Evolutionary conservation across 2,797 vertebrate genomes (phyloP).

Genomic region (Columba guinea): DNA sequence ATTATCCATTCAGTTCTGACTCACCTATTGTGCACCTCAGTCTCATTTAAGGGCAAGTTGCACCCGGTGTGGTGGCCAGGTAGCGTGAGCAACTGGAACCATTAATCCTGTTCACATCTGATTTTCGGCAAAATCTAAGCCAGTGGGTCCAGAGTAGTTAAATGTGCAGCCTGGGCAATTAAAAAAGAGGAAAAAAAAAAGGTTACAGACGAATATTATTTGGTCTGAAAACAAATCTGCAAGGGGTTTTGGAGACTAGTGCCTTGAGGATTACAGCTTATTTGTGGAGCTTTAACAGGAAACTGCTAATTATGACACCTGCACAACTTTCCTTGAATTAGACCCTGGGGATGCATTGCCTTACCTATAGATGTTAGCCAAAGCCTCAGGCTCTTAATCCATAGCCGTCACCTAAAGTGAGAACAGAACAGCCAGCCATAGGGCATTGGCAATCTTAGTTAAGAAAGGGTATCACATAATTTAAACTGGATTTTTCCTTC

Average conservation of each 20-base stretch:
- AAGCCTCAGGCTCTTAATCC: conserved; percentile 29
- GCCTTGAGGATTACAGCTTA: conserved; percentile 70
- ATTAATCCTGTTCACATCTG: conserved; percentile 49
- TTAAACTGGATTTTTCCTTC: conserved; percentile 28
- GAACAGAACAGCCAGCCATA: conserved; percentile 27
- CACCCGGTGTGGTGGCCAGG: background rate
- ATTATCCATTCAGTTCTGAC: background rate
- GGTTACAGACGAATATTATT: conserved; percentile 70
- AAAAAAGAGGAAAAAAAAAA: background rate
- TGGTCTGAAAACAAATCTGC: conserved; percentile 70
- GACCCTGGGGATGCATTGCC: conserved; percentile 57
- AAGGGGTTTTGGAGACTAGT: conserved; percentile 56
- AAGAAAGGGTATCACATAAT: background rate
- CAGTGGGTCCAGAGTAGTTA: conserved; percentile 54
- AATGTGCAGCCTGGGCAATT: conserved; percentile 68
- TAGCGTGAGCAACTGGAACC: conserved; percentile 18
- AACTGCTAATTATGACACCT: conserved; percentile 79
- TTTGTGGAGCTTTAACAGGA: conserved; percentile 69
- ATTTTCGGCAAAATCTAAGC: conserved; percentile 53
- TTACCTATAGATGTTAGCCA: conserved; percentile 45
- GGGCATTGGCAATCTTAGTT: conserved; percentile 29
- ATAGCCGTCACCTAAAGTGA: background rate
- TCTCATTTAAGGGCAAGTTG: conserved; percentile 1
- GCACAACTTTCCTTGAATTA: conserved; percentile 55
- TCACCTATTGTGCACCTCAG: background rate